Base-by-base conservation (phyloP, 2,113 vertebrate species). In the Daboia siamensis region DNA sequence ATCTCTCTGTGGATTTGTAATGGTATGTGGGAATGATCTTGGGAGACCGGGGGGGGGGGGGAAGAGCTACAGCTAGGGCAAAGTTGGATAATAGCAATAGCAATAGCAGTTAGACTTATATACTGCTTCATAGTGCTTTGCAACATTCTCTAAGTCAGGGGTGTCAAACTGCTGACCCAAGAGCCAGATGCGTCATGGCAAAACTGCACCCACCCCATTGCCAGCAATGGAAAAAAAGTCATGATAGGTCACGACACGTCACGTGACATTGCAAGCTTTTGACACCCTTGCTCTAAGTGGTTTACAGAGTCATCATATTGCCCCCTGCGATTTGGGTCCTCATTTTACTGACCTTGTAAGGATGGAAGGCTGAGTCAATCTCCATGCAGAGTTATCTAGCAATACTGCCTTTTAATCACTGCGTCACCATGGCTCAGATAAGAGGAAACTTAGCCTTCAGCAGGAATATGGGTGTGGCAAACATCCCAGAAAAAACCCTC, bases 1-100 rank as follows among this genome's bases (percentile, higher is more conserved):
- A 94, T 97, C 90, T 94, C 95, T 93, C 6, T 80, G 15, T 80
- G 74, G 8, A 80, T 44, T 80, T 80, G 74, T 80, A 80, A 44
- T 44, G 74, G 74, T 33, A 80, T 39, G 15, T 80, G 74, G 33
- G 33, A 80, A 80, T 80, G 33, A 21, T 17, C 74, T 80, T 80
- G 74, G 17, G 17, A 21, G 15, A 44, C n/a, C n/a, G n/a, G 21
- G 74, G 69, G 69, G 5, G 74, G 21, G 74, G 69, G 69, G 5
- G 74, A 80, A 80, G 74, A 80, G 17, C 74, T 39, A 39, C 69
- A 80, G 69, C 69, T 39, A 80, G 33, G 17, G 17, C n/a, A 44
- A 44, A 3, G 6, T 39, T 80, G 5, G 61, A 69, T 33, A 69
- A 69, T 33, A n/a, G 5, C 64, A 64, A 64, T n/a, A 64, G 26